A percentile compares a stretch with the other conserved stretches of the same genome.
Conservation (phyloP, 2,113 vertebrate species). For the Cyanoderma ruficeps region DNA sequence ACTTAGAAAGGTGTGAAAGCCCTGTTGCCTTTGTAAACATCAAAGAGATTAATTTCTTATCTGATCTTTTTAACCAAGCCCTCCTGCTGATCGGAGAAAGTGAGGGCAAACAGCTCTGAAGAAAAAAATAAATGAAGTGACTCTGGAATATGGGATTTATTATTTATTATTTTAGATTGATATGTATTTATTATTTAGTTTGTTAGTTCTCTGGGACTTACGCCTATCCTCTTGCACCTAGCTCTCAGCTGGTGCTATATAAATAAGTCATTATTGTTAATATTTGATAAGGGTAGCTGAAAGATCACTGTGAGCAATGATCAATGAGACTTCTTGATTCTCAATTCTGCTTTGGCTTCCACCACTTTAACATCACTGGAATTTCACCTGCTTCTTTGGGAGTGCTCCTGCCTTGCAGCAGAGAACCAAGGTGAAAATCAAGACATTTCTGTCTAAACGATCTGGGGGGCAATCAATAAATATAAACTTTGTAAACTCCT, state of each 20-base stretch:
- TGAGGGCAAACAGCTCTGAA: constrained; percentile 32
- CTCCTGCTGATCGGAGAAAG: constrained; percentile 45
- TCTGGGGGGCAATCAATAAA: background rate
- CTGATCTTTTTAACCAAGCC: constrained; percentile 31
- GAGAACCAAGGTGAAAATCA: background rate
- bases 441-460: background rate
- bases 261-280: constrained; percentile 65
- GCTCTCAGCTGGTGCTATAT: constrained; percentile 27
- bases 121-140: background rate
- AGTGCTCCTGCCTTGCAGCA: background rate
- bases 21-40: constrained; percentile 56
- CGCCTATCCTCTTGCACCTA: background rate
- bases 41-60: constrained; percentile 59
- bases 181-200: constrained; percentile 68
- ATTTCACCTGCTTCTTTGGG: background rate
- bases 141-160: constrained; percentile 31
- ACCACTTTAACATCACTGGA: background rate
- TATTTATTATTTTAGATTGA: constrained; percentile 68
- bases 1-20: constrained; percentile 47
- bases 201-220: constrained; percentile 48
- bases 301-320: constrained; percentile 34
- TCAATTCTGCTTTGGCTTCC: background rate
- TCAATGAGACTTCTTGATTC: constrained; percentile 34
- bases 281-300: constrained; percentile 57
- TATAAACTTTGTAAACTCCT: background rate